Base-by-base conservation (phyloP, 2,888 invertebrate genomes). In the Eristalis tenax region DNA sequence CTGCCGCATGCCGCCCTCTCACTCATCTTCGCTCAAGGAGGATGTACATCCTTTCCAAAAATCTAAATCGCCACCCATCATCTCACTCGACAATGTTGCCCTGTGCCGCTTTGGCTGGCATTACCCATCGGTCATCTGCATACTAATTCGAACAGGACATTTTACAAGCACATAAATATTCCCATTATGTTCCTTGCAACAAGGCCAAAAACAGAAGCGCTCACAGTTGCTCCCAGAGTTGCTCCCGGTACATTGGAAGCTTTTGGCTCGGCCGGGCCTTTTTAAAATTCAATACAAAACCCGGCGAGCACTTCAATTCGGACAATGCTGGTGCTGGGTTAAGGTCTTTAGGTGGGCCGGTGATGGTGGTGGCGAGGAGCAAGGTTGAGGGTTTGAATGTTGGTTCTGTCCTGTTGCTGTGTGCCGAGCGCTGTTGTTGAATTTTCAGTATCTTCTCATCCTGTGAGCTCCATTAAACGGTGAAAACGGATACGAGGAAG, bases 81-180 rank as follows among this genome's bases (percentile, higher is more conserved):
- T 28, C 32, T 57, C 56, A 57, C 65, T 79, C 35, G 65, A 75
- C 64, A 59, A 74, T 74, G 66, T 79, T 59, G 74, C 40, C 28
- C 61, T 75, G 23, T 59, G 57, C 43, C 50, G 57, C 64, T 74
- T 73, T 79, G 68, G 69, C 74, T 75, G 22, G 50, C 70, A 70
- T 68, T 32, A 70, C 43, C 65, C 82, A 82, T 82, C 75, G 75
- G 82, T 84, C 84, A 84, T 84, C 84, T 84, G 84, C 80, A 84
- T 84, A 80, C 84, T 84, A 84, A 84, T 84, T 84, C 79, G 73
- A 80, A 74, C 70, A 79, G 83, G 75, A 84, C 83, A 84, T 61
- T 79, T 79, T 79, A 84, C 75, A 84, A 84, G 84, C 64, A 80
- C 75, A 80, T 84, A 84, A 80, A 84, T 84, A 80, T 80, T 79